Base-by-base conservation (phyloP, 2,797 vertebrate species). In the Potorous gilbertii region DNA sequence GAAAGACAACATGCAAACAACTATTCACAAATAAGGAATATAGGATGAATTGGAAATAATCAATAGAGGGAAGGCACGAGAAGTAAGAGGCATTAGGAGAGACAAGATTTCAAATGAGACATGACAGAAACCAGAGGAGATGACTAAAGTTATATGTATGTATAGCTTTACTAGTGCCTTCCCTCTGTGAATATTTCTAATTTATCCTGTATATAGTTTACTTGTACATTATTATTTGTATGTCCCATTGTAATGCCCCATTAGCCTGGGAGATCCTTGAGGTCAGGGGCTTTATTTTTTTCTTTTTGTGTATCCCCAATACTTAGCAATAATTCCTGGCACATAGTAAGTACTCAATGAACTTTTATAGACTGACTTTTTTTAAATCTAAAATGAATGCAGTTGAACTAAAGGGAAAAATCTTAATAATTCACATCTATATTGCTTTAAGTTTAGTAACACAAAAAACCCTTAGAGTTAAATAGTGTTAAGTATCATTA, bases 201-300 rank as follows among this genome's bases (percentile, higher is more conserved):
- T 40, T 74, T 24, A 74, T 21, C n/a, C n/a, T 40, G 6, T 74
- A 74, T 40, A 74, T 40, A 40, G 8, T 40, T 74, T n/a, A 34
- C 34, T 66, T n/a, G 54, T 62, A 52, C 27, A 28, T 16, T 74
- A n/a, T 34, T 92, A 59, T 59, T 81, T 93, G 28, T 55, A 91
- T 90, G 1, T 94, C 90, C 92, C 10, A 56, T 56, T 56, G 55
- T 56, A 24, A 56, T 56, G 55, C 16, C 89, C n/a, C 46, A 56
- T 81, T 90, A n/a, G 92, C 56, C 56, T 87, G 52, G 56, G 62
- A 57, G 14, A 40, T 94, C 28, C 16, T 14, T 90, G 95, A 96
- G 62, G 93, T 91, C 55, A 31, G 13, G 34, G 54, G 34, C 40
- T 52, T 55, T 89, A 21, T 74, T 93, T 74, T 90, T 57, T 56